Base-by-base conservation (phyloP, 1,140 invertebrate genomes). In the Nasonia longicornis region DNA sequence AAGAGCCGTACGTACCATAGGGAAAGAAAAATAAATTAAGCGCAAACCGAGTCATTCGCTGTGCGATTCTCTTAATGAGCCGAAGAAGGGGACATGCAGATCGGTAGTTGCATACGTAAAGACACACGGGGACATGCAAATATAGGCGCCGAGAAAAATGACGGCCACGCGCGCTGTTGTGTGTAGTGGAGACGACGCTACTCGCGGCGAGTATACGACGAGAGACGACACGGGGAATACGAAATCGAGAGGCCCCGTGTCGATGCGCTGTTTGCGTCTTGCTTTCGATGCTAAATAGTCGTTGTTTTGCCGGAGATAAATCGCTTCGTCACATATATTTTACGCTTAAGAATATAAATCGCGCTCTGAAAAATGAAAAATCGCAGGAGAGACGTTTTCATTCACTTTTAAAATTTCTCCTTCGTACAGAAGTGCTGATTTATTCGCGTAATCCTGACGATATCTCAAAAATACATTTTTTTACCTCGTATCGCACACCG, bases 91-190 rank as follows among this genome's bases (percentile, higher is more conserved):
- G 16, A 20, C 12, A 14, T 48, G 10, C 45, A 14, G 12, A 14
- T 52, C 16, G 45, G 45, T 35, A 35, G 66, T 31, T 14, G 67
- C 67, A 70, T 70, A 35, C 67, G 67, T 38, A 38, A 70, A 29
- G 52, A 58, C 52, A 58, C 20, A 42, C 69, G 8, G 75, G 12
- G 12, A 12, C 75, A 77, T 77, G 75, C 75, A 77, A 77, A 67
- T 77, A 58, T 58, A 77, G 66, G 63, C 74, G 35, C 10, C 12
- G 63, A 66, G 63, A 67, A 66, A 64, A 75, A 38, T 67, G 75
- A 77, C 35, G 29, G 31, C 35, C 48, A 66, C 52, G 52, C 52
- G 52, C 14, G 52, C 16, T n/a, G 20, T 58, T 58, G 52, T 58
- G 1, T n/a, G 4, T 6, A 35, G 31, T 35, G 4, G 31, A 35